Conservation (phyloP, 2,888 invertebrate species). For the Habrosyne pyritoides region DNA sequence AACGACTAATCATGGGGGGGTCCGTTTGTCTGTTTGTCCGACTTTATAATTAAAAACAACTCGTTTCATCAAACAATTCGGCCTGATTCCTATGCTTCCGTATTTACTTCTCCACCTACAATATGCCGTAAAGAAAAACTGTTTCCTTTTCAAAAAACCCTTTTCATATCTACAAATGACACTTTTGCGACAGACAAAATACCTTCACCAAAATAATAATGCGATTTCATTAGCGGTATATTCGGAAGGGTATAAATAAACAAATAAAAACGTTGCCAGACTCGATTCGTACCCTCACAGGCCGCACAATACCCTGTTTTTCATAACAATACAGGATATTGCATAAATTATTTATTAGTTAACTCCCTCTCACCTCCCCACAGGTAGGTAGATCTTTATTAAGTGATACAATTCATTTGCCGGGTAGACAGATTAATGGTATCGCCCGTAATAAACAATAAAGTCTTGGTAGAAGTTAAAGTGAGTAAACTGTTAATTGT, state of each 20-base stretch:
- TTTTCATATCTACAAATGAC: slow-evolving; percentile 1
- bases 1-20: too few species aligned
- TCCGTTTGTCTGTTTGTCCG: too few species aligned
- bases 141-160: background rate
- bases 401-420: slow-evolving; percentile 58
- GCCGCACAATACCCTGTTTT: slow-evolving; percentile 7
- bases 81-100: too few species aligned
- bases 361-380: slow-evolving; percentile 30
- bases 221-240: background rate
- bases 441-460: slow-evolving; percentile 56
- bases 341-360: slow-evolving; percentile 45
- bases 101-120: too few species aligned
- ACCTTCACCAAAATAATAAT: background rate
- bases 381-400: slow-evolving; percentile 53
- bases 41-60: too few species aligned
- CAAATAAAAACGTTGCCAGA: background rate
- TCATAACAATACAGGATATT: slow-evolving; percentile 23
- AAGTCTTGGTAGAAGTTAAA: slow-evolving; percentile 41
- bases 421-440: slow-evolving; percentile 51
- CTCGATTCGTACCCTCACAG: slow-evolving; percentile 1
- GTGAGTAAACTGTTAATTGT: slow-evolving; percentile 23
- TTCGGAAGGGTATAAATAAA: background rate
- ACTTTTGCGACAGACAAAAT: background rate
- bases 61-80: too few species aligned
- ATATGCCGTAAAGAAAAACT: background rate